These are phyloP conservation scores for Anoura caudifer DNA, from an alignment of 2,113 vertebrate genomes.

Conservation along the genomic window DNA sequence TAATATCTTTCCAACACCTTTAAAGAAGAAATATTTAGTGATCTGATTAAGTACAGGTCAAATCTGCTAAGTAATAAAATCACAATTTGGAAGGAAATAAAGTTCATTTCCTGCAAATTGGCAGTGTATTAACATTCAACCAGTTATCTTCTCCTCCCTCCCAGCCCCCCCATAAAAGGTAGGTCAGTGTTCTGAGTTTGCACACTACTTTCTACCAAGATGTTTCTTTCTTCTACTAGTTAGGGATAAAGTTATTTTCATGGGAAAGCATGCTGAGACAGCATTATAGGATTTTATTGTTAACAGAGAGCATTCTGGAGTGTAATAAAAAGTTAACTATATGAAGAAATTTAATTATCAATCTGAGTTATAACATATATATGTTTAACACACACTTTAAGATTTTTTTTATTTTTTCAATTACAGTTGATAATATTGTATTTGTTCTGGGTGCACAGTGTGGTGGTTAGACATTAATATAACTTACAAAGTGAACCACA, in stretches of 20 bases:
- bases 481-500: not conserved
- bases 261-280: not conserved
- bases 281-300: constrained; percentile 6
- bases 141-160: not conserved
- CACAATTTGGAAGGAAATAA: not conserved
- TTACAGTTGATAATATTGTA: not conserved
- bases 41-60: constrained; percentile 8
- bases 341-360: not conserved
- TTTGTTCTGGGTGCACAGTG: not conserved
- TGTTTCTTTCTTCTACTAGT: not conserved
- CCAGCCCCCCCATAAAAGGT: not conserved
- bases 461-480: not conserved
- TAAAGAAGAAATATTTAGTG: constrained; percentile 12
- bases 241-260: not conserved
- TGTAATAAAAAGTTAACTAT: not conserved
- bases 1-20: constrained; percentile 2
- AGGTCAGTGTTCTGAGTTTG: not conserved
- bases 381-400: not conserved
- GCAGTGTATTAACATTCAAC: not conserved
- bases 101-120: constrained; percentile 2
- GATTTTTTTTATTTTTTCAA: not conserved
- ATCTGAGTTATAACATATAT: not conserved
- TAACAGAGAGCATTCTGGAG: not conserved
- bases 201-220: not conserved
- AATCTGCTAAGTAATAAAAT: constrained; percentile 28